Conservation (phyloP, 2,888 invertebrate species). For the Malachius bipustulatus region DNA sequence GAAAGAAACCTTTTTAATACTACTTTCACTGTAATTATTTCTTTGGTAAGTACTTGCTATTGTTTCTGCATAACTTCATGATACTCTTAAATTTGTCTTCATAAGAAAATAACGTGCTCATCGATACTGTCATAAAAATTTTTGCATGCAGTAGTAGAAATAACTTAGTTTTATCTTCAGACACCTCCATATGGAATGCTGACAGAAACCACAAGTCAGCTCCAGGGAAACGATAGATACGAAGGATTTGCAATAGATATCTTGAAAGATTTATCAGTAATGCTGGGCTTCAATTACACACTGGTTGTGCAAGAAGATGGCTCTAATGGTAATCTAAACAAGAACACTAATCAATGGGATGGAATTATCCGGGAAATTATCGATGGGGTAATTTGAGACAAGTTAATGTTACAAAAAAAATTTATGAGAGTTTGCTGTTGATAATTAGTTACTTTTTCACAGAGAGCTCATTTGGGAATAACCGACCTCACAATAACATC, state of each 20-base stretch:
- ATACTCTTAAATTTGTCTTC: too few species aligned
- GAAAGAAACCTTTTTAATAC: constrained; percentile 56
- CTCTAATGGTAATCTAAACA: constrained; percentile 56
- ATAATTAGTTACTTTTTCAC: constrained; percentile 24
- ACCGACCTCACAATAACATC: constrained; percentile 86
- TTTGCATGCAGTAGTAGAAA: constrained; percentile 1
- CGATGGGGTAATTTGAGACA: constrained; percentile 52
- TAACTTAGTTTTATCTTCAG: constrained; percentile 36
- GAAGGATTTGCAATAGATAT: constrained; percentile 86
- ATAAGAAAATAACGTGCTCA: too few species aligned
- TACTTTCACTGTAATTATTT: constrained; percentile 60
- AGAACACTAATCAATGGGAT: constrained; percentile 51
- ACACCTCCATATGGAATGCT: constrained; percentile 82
- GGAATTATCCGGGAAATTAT: constrained; percentile 67
- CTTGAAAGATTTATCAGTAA: constrained; percentile 63
- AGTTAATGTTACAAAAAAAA: too few species aligned
- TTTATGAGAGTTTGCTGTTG: background rate
- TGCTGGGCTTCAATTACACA: constrained; percentile 71
- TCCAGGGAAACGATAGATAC: constrained; percentile 69
- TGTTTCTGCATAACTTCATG: background rate
- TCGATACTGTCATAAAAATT: too few species aligned
- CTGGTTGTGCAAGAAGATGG: constrained; percentile 67
- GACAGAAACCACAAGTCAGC: constrained; percentile 50
- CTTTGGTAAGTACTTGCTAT: constrained; percentile 44
- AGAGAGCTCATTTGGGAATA: constrained; percentile 85